Conservation (phyloP, 2,113 vertebrate species). For the Sterrhoptilus dennistouni region DNA sequence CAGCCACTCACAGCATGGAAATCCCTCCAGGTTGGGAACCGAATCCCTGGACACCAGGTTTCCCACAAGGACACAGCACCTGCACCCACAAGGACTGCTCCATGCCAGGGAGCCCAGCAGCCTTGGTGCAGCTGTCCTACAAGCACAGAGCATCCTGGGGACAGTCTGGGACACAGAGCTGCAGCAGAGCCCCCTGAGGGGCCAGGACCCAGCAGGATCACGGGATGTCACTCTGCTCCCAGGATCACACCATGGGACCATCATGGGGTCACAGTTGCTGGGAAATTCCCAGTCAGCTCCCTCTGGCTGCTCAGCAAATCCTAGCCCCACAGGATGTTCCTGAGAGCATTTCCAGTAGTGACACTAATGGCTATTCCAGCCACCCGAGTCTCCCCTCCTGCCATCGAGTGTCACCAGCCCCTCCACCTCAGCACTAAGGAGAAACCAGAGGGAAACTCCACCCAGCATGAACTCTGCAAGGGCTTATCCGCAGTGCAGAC, state of each 20-base stretch:
- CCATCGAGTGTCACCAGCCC: accelerated
- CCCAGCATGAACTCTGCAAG: background rate
- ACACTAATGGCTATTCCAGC: conserved; percentile 19
- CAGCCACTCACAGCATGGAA: accelerated
- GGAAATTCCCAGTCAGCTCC: background rate
- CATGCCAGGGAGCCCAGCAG: background rate
- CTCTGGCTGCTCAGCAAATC: accelerated
- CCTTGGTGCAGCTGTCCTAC: background rate
- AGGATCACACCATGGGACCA: background rate
- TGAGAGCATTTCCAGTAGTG: background rate
- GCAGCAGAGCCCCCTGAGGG: background rate
- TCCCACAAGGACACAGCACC: background rate
- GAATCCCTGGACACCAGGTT: accelerated
- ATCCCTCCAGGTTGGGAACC: background rate
- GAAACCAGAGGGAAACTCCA: conserved; percentile 47
- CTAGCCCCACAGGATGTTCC: background rate
- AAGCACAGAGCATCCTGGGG: background rate
- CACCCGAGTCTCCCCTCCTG: background rate
- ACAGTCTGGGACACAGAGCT: accelerated
- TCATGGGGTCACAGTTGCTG: background rate
- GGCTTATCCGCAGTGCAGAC: accelerated
- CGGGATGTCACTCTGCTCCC: background rate
- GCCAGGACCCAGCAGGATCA: background rate
- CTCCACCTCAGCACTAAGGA: background rate
- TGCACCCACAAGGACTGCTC: background rate